Base-by-base conservation (phyloP, 2,888 invertebrate species). In the Hofmannophila pseudospretella region DNA sequence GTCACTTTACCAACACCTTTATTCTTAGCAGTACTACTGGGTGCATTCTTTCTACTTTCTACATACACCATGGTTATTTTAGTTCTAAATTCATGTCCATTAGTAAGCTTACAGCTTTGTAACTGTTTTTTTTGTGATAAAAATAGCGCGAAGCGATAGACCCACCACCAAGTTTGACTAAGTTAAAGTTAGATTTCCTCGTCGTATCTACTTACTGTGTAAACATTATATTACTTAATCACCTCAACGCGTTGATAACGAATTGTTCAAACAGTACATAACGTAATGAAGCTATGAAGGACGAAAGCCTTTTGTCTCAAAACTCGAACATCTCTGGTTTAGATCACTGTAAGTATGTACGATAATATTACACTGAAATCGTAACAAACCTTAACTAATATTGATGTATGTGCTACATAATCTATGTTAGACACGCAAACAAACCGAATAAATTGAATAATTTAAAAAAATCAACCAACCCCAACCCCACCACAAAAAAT, bases 231-330 rank as follows among this genome's bases (percentile, higher is more conserved):
- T 68, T 69, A 68, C 72, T 68, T 84, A 82, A 82, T 82, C 80
- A 74, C 78, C 78, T 77, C 70, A 67, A 71, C 2, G 68, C 65
- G 63, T 67, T 67, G 74, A 77, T 77, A 76, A 77, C 72, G 72
- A 69, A 67, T 75, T 80, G 78, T 79, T 79, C 75, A 80, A 73
- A 77, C 79, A 82, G n/a, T n/a, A n/a, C n/a, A 72, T 65, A 70
- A 76, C 74, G 59, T 65, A 72, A 68, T 77, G n/a, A n/a, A n/a
- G n/a, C n/a, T 3, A 78, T 80, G 85, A 85, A 85, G 85, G 85
- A 80, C 84, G 64, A 55, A 37, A 60, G 67, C 70, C 80, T 82
- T 81, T 82, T 82, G 81, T 84, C 67, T 76, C 69, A 60, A 48
- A n/a, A n/a, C n/a, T 16, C 16, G 23, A 74, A 66, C 66, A 74